Evolutionary conservation across 2,797 vertebrate genomes (phyloP), one percentile per base, ranked within the genome.

Genomic region (Buphagus erythrorhynchus): DNA sequence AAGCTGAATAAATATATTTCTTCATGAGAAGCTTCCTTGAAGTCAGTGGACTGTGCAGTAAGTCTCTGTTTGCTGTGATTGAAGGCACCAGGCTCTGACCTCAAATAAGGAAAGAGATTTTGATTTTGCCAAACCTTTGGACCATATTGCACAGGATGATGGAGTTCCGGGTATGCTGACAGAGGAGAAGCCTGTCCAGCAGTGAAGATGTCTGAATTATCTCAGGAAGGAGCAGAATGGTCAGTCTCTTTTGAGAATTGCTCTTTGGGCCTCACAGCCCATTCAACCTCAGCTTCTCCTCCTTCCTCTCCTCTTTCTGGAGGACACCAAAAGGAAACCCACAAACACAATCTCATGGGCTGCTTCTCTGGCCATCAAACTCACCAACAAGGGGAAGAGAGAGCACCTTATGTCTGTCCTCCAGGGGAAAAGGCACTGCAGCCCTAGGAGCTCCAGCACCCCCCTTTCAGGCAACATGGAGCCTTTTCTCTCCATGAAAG

Each of bases 21-120:
- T 94, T 95, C 76, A 40, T 76, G 46, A 91, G 65, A 94, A 88
- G 87, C 91, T 95, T 97, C 94, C 95, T 95, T 96, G 87, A 96
- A 95, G 80, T 78, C 91, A 96, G 73, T 69, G 87, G 79, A 94
- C 87, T 97, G 93, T 96, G 79, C 45, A 94, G 69, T 45, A 72
- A 69, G 78, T 66, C 55, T 90, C 48, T 67, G 31, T 75, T 92
- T 69, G 54, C 36, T 0, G 0, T 65, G 48, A 66, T 2, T 77
- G 89, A 80, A 93, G 51, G 81, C 68, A 91, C 8, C 54, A 72
- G 58, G 63, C 48, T 95, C 85, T 93, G 66, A 91, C 87, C 91
- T 92, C 92, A 95, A 86, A 95, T 88, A 81, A 96, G 91, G 94
- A 93, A 96, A 90, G 69, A 94, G 54, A 80, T 83, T 91, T 91